phyloP scores from a whole-genome alignment of 2,113 vertebrate species.

The Bubo bubo region DNA sequence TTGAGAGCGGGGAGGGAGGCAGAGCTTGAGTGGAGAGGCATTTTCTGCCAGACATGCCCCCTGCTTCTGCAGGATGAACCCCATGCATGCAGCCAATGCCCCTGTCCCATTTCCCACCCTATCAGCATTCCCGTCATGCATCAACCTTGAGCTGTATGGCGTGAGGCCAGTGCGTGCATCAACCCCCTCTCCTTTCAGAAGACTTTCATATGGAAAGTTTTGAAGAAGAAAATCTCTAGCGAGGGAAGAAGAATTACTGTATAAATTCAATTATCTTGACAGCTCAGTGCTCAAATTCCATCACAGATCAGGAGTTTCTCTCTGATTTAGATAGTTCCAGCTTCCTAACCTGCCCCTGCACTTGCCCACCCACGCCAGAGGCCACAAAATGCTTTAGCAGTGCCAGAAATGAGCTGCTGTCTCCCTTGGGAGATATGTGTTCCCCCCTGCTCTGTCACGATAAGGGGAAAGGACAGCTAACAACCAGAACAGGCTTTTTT shows the following conservation, averaged over 20 bases:
- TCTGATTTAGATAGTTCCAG: constrained; percentile 41
- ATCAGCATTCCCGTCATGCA: not conserved
- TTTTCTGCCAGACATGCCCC: not conserved
- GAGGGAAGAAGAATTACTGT: not conserved
- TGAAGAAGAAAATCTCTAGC: not conserved
- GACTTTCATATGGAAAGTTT: not conserved
- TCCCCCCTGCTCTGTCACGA: not conserved
- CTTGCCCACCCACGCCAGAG: not conserved
- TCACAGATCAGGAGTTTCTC: constrained; percentile 18
- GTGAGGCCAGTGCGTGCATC: fast-evolving
- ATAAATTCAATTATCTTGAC: constrained; percentile 49
- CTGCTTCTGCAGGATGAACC: not conserved
- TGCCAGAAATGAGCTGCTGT: not conserved
- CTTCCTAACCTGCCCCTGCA: constrained; percentile 12
- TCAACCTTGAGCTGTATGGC: not conserved
- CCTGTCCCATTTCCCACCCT: not conserved
- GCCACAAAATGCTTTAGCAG: not conserved
- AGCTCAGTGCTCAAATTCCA: constrained; percentile 25
- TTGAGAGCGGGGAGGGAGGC: not conserved
- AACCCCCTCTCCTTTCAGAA: not conserved
- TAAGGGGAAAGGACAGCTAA: not conserved
- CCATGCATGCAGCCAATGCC: not conserved
- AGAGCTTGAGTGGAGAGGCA: fast-evolving
- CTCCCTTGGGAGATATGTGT: not conserved
- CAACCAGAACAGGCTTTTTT: not conserved